Base-by-base conservation (phyloP, 2,113 vertebrate species). In the Eulemur rufifrons region DNA sequence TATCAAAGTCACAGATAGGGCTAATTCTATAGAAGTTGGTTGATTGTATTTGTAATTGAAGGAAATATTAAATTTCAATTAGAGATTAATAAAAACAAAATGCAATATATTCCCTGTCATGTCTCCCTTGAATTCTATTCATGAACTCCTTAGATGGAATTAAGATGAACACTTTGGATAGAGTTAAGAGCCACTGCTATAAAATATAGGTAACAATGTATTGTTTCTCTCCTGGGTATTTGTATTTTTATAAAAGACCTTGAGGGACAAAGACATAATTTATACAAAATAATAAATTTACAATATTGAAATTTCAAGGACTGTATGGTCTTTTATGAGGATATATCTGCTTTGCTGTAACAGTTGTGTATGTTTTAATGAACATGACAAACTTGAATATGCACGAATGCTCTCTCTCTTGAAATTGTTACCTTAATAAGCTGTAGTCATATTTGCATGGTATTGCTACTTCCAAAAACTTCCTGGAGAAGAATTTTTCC, bases 381-480 rank as follows among this genome's bases (percentile, higher is more conserved):
- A 52, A 73, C 9, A 37, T 20, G 42, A 18, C 29, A 52, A 73
- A 45, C 29, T 56, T 37, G 29, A 45, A 45, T 18, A 68, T 34
- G 39, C 20, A 64, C 29, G 34, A 59, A 68, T 47, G 8, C 54
- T 80, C 8, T 63, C n/a, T 81, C 81, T 93, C 4, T 69, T 52
- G 21, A 52, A 78, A n/a, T 29, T 89, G 68, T 64, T 63, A 69
- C 25, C 21, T 77, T 66, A 1, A 5, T 52, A 86, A 14, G 42
- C 27, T 84, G 34, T 39, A 39, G 78, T 78, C 27, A 59, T 9
- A 68, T 71, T 78, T 92, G 21, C 11, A 47, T 63, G 64, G 6
- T 86, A 81, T 86, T 80, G 59, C 73, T 89, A 82, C 89, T 47
- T 94, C 39, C 37, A 89, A 27, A 89, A 93, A 56, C 52, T 39